phyloP scores from a whole-genome alignment of 1,140 invertebrate species.

The Nautilus pompilius region DNA sequence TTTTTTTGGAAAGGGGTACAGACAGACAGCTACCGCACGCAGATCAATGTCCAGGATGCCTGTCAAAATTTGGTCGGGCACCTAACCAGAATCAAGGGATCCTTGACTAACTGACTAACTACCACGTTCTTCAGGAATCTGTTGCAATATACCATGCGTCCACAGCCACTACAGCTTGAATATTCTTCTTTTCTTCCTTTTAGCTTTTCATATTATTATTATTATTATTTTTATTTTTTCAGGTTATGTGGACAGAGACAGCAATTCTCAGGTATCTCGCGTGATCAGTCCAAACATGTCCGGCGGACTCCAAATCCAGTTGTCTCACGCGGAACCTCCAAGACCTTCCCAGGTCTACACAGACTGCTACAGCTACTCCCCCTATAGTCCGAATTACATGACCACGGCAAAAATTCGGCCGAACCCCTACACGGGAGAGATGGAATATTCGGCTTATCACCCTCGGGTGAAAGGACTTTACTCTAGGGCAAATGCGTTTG shows the following conservation, averaged over 20 bases:
- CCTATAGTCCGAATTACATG: slow-evolving; percentile 13
- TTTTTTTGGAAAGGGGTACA: too few species aligned
- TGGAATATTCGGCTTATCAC: slow-evolving; percentile 18
- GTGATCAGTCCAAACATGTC: slow-evolving; percentile 18
- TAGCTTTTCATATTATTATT: neutral
- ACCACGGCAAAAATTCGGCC: slow-evolving; percentile 7
- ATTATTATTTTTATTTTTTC: slow-evolving; percentile 6
- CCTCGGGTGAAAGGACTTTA: slow-evolving; percentile 18
- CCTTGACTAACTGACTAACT: too few species aligned
- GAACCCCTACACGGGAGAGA: slow-evolving; percentile 9
- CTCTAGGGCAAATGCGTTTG: slow-evolving; percentile 12
- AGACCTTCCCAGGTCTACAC: slow-evolving; percentile 14
- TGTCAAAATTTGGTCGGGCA: too few species aligned
- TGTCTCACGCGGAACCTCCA: neutral
- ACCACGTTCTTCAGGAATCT: too few species aligned
- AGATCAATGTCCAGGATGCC: too few species aligned
- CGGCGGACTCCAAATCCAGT: slow-evolving; percentile 13
- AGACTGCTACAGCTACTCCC: slow-evolving; percentile 17
- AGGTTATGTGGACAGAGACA: slow-evolving; percentile 22
- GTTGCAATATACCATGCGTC: too few species aligned
- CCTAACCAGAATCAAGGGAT: too few species aligned
- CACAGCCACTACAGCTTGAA: too few species aligned
- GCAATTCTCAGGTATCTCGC: slow-evolving; percentile 9
- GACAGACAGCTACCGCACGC: too few species aligned
- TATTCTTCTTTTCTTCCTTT: neutral